Evolutionary conservation across 2,113 vertebrate species (phyloP), one percentile per base, ranked within the genome.

Genomic region (Thinocorus orbignyianus): DNA sequence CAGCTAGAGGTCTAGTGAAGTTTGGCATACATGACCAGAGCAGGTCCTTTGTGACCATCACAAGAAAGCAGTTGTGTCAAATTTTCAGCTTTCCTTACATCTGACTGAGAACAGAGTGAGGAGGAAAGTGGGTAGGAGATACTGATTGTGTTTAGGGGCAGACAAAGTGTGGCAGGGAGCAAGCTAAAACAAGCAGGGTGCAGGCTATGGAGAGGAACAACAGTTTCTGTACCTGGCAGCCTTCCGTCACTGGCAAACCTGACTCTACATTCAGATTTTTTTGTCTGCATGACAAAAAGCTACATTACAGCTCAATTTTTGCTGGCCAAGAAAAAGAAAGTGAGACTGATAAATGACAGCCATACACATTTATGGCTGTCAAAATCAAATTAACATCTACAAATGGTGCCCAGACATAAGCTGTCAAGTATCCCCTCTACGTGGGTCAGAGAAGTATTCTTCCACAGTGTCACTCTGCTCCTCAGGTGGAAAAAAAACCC

Each of bases 311-410:
- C 33, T 80, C 42, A 25, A 15, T 33, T 69, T 83, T 51, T 84
- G 28, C 28, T 37, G 42, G 61, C 71, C 26, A 61, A 81, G 49
- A 72, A 17, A 25, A 31, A 76, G 6, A 46, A 48, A 68, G 26
- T 6, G 13, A 76, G n/a, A 54, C 31, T 76, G 57, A 72, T 42
- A 83, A 72, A 51, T 9, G 48, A 44, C 33, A 74, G 9, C 11
- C 6, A 0, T 14, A 31, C 7, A 31, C 1, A 0, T 24, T 49
- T 26, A 31, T 17, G 18, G 17, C 13, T 22, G 37, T 22, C 19
- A 69, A 41, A 22, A 60, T 4, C 24, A 65, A 7, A 41, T 9
- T 54, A 41, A 51, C 3, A 15, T 17, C 33, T 42, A 19, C 51
- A 57, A 73, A 54, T 1, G 1, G 9, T 22, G 14, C 31, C 66